Conservation (phyloP, 2,797 vertebrate genomes). For the Rhinichthys osculus region DNA sequence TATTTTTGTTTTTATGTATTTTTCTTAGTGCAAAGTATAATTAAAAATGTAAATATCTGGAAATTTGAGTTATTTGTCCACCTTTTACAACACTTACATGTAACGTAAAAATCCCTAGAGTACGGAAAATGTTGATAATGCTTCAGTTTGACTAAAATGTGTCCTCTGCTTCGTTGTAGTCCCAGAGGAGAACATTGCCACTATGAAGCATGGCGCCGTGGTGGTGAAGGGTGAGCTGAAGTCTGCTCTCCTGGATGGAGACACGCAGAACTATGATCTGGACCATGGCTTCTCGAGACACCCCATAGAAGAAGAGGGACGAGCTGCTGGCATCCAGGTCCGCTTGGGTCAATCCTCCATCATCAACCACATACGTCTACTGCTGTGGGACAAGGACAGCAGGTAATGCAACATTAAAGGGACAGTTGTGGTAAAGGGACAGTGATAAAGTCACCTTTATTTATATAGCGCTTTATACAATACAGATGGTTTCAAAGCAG, state of each 20-base stretch:
- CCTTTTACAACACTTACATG: neutral
- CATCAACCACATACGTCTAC: conserved; percentile 92
- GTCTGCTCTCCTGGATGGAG: conserved; percentile 93
- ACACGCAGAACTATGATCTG: conserved; percentile 98
- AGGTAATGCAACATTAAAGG: conserved; percentile 75
- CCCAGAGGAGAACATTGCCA: conserved; percentile 97
- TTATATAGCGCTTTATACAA: neutral
- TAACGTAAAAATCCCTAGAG: neutral
- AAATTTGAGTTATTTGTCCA: neutral
- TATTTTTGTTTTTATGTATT: neutral
- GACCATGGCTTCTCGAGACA: conserved; percentile 98
- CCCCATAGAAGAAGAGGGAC: conserved; percentile 94
- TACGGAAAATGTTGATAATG: neutral
- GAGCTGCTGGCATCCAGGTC: conserved; percentile 89
- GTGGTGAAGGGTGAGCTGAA: conserved; percentile 97
- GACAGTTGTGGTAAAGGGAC: too few species aligned
- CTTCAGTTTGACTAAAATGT: neutral
- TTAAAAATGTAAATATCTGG: neutral
- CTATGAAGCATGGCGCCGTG: conserved; percentile 96
- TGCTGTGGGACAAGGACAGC: conserved; percentile 97
- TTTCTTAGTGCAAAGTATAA: neutral
- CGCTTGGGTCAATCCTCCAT: conserved; percentile 94
- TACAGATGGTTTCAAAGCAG: too few species aligned
- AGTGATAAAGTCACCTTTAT: neutral
- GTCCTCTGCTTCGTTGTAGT: conserved; percentile 72